Evolutionary conservation across 2,888 invertebrate genomes (phyloP).

Genomic region (Caenorhabditis sp.): DNA sequence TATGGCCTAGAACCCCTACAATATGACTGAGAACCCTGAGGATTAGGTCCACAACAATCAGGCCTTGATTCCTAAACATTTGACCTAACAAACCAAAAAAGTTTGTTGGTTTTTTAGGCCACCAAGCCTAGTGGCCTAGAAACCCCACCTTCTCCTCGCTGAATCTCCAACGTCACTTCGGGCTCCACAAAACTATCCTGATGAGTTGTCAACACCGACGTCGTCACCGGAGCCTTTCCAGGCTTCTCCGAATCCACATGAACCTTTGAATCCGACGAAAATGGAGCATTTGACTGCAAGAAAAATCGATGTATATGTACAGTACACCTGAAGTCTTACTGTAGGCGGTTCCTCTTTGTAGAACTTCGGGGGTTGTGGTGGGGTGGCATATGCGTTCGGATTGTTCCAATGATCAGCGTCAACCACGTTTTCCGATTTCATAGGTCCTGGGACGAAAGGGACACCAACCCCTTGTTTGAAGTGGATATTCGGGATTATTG

Average conservation of each 20-base stretch:
- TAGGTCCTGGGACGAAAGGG: slow-evolving; percentile 28
- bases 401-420: slow-evolving; percentile 45
- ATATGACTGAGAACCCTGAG: too few species aligned
- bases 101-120: too few species aligned
- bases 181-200: slow-evolving; percentile 42
- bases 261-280: slow-evolving; percentile 21
- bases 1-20: too few species aligned
- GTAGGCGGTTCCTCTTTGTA: slow-evolving; percentile 41
- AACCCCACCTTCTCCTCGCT: slow-evolving; percentile 53
- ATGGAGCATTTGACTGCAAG: slow-evolving; percentile 21
- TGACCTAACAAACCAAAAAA: too few species aligned
- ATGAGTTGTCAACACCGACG: slow-evolving; percentile 38
- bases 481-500: slow-evolving; percentile 39
- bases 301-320: not conserved
- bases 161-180: slow-evolving; percentile 65
- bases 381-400: slow-evolving; percentile 30
- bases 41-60: too few species aligned
- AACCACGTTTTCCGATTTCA: slow-evolving; percentile 10
- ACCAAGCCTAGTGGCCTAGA: too few species aligned
- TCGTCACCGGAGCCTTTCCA: not conserved
- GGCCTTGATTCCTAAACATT: too few species aligned
- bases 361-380: slow-evolving; percentile 25
- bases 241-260: slow-evolving; percentile 4
- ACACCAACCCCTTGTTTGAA: slow-evolving; percentile 40
- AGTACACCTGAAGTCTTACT: slow-evolving; percentile 8